phyloP scores from a whole-genome alignment of 2,888 invertebrate species.

The Drosophila neotestacea region DNA sequence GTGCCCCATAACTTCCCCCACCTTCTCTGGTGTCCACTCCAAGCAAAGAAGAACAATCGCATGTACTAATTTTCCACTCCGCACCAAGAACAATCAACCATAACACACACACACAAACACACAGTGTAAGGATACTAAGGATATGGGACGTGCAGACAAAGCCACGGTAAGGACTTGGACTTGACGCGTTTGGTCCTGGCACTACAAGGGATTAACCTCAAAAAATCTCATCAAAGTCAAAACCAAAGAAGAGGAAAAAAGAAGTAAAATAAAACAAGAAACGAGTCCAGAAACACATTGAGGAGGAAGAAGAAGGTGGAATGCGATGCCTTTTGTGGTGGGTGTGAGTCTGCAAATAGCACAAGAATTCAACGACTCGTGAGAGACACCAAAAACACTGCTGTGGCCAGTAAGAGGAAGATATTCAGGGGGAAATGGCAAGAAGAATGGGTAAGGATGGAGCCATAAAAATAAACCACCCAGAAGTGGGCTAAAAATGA shows the following conservation, averaged over 20 bases:
- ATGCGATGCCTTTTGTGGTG: constrained; percentile 33
- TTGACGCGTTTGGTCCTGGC: constrained; percentile 77
- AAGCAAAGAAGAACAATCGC: constrained; percentile 70
- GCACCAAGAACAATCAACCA: constrained; percentile 77
- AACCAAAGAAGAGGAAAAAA: constrained; percentile 60
- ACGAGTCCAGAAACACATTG: constrained; percentile 26
- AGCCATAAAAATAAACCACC: constrained; percentile 81
- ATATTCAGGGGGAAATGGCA: not conserved
- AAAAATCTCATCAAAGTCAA: constrained; percentile 82
- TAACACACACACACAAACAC: constrained; percentile 13
- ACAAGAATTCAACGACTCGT: constrained; percentile 70
- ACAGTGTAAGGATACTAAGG: constrained; percentile 1
- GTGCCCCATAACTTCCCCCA: constrained; percentile 23
- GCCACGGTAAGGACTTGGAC: constrained; percentile 75
- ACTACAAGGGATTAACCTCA: constrained; percentile 82
- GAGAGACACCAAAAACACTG: constrained; percentile 48
- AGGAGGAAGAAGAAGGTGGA: constrained; percentile 5
- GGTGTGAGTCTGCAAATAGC: constrained; percentile 76
- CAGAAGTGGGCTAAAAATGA: constrained; percentile 79
- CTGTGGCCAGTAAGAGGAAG: constrained; percentile 5
- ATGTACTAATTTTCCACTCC: constrained; percentile 81
- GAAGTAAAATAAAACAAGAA: constrained; percentile 14
- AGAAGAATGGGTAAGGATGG: constrained; percentile 43
- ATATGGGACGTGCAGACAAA: constrained; percentile 61
- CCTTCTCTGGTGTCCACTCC: constrained; percentile 48